These are phyloP conservation scores for Phrynocephalus forsythii DNA, from an alignment of 2,797 vertebrate genomes.

Conservation along the genomic window DNA sequence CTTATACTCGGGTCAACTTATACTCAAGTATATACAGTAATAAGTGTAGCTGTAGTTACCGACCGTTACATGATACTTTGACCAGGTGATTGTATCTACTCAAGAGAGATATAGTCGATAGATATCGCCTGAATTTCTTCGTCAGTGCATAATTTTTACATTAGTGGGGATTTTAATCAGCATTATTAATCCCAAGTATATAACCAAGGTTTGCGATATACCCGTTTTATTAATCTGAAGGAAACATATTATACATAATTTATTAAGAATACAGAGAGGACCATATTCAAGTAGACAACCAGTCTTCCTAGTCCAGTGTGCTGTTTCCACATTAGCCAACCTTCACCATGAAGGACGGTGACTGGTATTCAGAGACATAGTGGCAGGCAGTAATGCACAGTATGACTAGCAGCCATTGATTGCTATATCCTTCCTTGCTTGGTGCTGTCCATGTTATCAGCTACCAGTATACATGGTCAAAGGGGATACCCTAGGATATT, in stretches of 20 bases:
- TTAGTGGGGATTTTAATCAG: neutral
- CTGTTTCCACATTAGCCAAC: no score
- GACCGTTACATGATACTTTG: neutral
- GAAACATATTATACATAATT: no score
- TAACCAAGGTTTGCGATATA: neutral
- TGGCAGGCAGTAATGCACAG: no score
- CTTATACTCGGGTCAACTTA: no score
- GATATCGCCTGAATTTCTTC: neutral
- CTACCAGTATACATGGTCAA: no score
- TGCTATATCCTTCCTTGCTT: neutral
- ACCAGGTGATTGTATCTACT: neutral
- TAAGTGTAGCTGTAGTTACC: neutral
- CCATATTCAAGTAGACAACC: no score
- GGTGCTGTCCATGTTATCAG: no score
- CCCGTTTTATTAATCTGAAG: no score
- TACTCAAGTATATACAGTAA: no score
- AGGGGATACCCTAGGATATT: no score
- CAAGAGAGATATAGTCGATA: neutral
- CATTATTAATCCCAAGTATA: neutral
- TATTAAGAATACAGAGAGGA: no score
- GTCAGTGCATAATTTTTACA: neutral
- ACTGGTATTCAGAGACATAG: neutral
- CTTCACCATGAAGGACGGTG: neutral
- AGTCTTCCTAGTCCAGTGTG: no score
- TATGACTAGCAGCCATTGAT: neutral